Evolutionary conservation across 2,888 invertebrate species (phyloP).

Genomic region (Strigamia transsilvanica): DNA sequence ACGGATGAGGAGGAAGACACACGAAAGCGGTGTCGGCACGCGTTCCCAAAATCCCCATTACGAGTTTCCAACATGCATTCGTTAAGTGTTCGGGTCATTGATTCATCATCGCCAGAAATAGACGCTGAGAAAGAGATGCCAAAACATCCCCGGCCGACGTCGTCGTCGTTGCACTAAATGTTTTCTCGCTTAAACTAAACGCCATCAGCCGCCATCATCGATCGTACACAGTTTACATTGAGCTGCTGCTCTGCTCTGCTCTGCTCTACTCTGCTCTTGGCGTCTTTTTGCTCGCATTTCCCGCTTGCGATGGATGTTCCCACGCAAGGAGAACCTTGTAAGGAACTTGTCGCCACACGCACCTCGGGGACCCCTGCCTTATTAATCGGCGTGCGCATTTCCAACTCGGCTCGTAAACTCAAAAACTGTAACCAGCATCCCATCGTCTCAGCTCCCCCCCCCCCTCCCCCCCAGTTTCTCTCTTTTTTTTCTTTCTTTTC

Average conservation of each 20-base stretch:
- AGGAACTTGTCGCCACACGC: conserved; percentile 33
- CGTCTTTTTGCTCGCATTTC: conserved; percentile 23
- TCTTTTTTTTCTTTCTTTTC: too few relatives aligned
- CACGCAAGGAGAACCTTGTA: conserved; percentile 6
- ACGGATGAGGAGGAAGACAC: conserved; percentile 15
- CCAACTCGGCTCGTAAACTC: conserved; percentile 3
- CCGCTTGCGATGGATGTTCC: conserved; percentile 19
- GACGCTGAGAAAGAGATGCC: conserved; percentile 28
- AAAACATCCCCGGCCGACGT: neutral
- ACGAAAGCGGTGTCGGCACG: conserved; percentile 26
- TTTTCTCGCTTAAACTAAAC: conserved; percentile 43
- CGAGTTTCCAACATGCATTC: conserved; percentile 38
- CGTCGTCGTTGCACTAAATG: conserved; percentile 36
- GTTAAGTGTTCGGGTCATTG: conserved; percentile 42
- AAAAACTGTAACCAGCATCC: neutral
- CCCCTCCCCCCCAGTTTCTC: too few relatives aligned
- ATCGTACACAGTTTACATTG: conserved; percentile 39
- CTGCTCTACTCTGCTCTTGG: neutral
- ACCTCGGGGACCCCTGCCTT: conserved; percentile 34
- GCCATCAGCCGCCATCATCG: conserved; percentile 40
- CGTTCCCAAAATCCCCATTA: conserved; percentile 42
- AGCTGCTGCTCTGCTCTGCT: neutral
- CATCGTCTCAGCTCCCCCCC: neutral
- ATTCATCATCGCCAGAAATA: conserved; percentile 39
- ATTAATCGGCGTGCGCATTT: conserved; percentile 3